Evolutionary conservation across 1,140 invertebrate species (phyloP).

Genomic region (Samia ricini): DNA sequence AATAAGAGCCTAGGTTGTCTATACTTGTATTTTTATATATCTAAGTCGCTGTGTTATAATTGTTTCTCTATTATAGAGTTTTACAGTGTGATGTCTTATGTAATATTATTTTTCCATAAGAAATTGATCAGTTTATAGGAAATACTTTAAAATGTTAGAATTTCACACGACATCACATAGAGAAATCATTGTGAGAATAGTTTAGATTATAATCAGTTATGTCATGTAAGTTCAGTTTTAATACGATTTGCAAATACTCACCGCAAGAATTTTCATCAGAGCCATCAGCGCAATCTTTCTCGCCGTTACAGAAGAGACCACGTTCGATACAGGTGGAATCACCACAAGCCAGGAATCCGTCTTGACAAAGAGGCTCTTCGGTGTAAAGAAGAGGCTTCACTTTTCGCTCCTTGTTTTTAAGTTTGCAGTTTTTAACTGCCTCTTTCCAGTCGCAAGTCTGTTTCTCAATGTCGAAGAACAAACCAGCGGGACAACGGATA

Average conservation of each 20-base stretch:
- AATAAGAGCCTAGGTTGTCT: too few relatives aligned
- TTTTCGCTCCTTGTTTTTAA: conserved; percentile 94
- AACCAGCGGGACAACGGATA: conserved; percentile 93
- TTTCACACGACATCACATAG: too few relatives aligned
- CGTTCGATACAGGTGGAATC: conserved; percentile 92
- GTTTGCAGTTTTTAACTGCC: conserved; percentile 94
- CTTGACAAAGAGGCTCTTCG: conserved; percentile 93
- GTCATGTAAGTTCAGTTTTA: neutral
- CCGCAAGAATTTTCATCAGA: conserved; percentile 96
- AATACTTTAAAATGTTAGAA: too few relatives aligned
- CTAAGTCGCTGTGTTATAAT: too few relatives aligned
- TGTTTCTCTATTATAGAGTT: too few relatives aligned
- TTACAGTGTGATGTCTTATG: too few relatives aligned
- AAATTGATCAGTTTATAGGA: too few relatives aligned
- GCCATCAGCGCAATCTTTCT: conserved; percentile 92
- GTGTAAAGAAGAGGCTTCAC: conserved; percentile 93
- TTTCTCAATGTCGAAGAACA: conserved; percentile 97
- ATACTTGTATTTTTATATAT: too few relatives aligned
- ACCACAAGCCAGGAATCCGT: conserved; percentile 91
- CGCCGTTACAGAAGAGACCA: conserved; percentile 95
- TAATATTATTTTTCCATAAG: too few relatives aligned
- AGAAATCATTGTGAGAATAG: neutral
- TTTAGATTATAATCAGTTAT: neutral
- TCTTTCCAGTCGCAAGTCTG: conserved; percentile 98
- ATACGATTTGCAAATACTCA: conserved; percentile 77